Percentiles rank a stretch among this genome's conserved stretches.
Evolutionary conservation across 2,797 vertebrate species (phyloP).

Genomic region (Luscinia megarhynchos): DNA sequence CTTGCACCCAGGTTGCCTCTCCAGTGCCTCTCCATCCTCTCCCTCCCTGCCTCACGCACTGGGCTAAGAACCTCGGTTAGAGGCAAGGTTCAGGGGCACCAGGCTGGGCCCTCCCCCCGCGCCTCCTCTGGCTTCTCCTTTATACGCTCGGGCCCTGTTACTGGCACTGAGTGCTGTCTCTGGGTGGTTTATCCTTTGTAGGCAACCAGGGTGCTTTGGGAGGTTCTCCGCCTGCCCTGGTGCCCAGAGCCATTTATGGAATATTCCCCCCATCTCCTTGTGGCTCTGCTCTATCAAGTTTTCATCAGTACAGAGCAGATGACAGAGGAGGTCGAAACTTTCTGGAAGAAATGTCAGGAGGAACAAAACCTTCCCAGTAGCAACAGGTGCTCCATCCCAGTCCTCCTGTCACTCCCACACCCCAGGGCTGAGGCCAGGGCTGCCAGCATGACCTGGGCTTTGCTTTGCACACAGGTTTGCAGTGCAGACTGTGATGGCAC

Average conservation of each 20-base stretch:
- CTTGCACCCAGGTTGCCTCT: not conserved
- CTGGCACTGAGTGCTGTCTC: not conserved
- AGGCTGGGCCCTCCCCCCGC: fast-evolving
- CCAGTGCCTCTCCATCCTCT: not conserved
- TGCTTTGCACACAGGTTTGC: not conserved
- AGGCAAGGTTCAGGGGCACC: not conserved
- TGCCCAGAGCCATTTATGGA: not conserved
- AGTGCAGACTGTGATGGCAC: not conserved
- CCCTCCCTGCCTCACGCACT: not conserved
- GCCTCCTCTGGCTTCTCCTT: not conserved
- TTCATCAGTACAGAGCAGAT: not conserved
- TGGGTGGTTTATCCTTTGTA: not conserved
- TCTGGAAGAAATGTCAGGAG: not conserved
- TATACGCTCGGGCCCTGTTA: fast-evolving
- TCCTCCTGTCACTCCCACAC: not conserved
- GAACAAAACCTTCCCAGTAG: too few species aligned
- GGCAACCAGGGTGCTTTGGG: not conserved
- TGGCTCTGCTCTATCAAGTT: not conserved
- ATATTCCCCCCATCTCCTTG: not conserved
- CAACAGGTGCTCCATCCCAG: not conserved
- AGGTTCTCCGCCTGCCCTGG: not conserved
- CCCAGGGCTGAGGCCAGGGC: too few species aligned
- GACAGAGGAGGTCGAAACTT: not conserved
- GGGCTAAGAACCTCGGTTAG: not conserved
- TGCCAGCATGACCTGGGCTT: not conserved